Evolutionary conservation across 2,797 vertebrate genomes (phyloP).

Genomic region (Kryptopterus vitreolus): DNA sequence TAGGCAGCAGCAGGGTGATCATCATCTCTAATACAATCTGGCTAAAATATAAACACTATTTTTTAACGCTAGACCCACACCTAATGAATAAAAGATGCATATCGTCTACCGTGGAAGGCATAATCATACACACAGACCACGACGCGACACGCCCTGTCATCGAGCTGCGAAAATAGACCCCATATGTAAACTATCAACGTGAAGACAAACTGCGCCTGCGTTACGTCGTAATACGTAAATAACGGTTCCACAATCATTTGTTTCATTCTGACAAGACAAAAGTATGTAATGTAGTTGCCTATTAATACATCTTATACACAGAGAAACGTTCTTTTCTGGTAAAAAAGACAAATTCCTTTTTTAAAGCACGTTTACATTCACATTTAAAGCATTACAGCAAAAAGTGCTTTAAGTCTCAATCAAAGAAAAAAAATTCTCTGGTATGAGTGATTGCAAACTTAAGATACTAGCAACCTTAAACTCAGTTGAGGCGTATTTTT

Average conservation of each 20-base stretch:
- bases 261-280: not conserved
- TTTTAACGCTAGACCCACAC: conserved; percentile 2
- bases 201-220: not conserved
- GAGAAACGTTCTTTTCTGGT: not conserved
- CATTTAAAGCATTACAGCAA: too few relatives aligned
- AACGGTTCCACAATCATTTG: not conserved
- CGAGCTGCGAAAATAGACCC: conserved; percentile 12
- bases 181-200: conserved; percentile 26
- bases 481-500: too few relatives aligned
- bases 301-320: not conserved
- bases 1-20: too few relatives aligned
- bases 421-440: too few relatives aligned
- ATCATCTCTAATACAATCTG: conserved; percentile 4
- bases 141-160: conserved; percentile 30
- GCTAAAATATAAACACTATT: conserved; percentile 27
- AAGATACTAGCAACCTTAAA: too few relatives aligned
- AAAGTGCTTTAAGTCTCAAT: too few relatives aligned
- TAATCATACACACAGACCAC: conserved; percentile 20
- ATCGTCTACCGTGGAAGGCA: conserved; percentile 28
- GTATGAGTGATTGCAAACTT: too few relatives aligned
- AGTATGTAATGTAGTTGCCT: not conserved
- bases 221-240: not conserved
- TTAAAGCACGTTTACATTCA: not conserved
- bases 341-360: not conserved
- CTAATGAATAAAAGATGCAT: conserved; percentile 46